A percentile compares a stretch with the other conserved stretches of the same genome.
These are phyloP conservation scores for Thunnus albacares DNA, from an alignment of 2,797 vertebrate genomes.

Conservation along the genomic window DNA sequence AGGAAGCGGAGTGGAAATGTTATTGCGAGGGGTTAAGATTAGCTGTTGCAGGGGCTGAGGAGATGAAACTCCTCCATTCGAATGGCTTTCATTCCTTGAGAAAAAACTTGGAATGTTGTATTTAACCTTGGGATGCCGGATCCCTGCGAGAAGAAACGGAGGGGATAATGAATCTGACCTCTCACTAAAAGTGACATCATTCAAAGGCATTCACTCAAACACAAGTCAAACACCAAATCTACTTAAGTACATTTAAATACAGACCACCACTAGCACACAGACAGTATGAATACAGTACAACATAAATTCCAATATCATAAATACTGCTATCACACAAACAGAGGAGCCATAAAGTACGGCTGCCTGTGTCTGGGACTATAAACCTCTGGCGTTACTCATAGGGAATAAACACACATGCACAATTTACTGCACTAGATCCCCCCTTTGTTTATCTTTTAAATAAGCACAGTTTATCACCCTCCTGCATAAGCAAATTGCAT, in stretches of 20 bases:
- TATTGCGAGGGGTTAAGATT: conserved; percentile 83
- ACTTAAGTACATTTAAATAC: conserved; percentile 68
- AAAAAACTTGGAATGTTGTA: conserved; percentile 68
- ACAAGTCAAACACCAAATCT: conserved; percentile 66
- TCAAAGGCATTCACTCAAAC: conserved; percentile 66
- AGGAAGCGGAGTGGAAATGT: conserved; percentile 85
- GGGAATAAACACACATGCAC: conserved; percentile 81
- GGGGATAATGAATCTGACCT: conserved; percentile 72
- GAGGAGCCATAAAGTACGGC: conserved; percentile 80
- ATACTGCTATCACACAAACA: conserved; percentile 82
- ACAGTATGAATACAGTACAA: conserved; percentile 68
- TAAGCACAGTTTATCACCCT: conserved; percentile 83
- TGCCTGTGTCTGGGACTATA: conserved; percentile 81
- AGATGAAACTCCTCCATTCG: conserved; percentile 77
- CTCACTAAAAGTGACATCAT: conserved; percentile 63
- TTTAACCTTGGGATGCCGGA: conserved; percentile 76
- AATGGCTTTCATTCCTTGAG: conserved; percentile 71
- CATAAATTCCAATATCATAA: conserved; percentile 85
- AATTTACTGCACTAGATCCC: conserved; percentile 79
- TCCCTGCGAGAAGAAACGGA: conserved; percentile 51
- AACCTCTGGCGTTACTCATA: conserved; percentile 83
- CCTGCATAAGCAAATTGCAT: conserved; percentile 81
- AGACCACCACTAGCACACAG: conserved; percentile 55
- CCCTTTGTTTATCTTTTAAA: conserved; percentile 87
- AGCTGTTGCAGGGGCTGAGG: conserved; percentile 76